Conservation (phyloP, 2,797 vertebrate genomes). For the Nannoperca australis region DNA sequence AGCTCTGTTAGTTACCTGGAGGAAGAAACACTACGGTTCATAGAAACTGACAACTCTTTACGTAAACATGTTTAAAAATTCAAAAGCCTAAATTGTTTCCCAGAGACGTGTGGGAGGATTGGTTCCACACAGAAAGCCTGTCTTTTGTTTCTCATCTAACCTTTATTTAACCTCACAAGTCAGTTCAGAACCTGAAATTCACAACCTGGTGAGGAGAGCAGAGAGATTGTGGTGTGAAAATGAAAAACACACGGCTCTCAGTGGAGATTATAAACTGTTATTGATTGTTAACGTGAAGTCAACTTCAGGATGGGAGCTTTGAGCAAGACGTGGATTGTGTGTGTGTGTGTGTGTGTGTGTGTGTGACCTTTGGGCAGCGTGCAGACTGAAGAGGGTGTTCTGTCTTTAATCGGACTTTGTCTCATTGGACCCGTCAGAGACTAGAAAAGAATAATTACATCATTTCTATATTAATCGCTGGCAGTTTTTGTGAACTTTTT, state of each 20-base stretch:
- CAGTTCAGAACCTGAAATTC: neutral
- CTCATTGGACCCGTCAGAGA: constrained; percentile 16
- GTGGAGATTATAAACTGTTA: constrained; percentile 37
- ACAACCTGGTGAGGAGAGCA: neutral
- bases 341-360: constrained; percentile 14
- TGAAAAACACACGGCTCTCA: constrained; percentile 20
- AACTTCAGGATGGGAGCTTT: constrained; percentile 23
- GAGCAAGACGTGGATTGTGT: constrained; percentile 12
- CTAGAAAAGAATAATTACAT: no score
- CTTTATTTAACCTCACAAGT: constrained; percentile 13
- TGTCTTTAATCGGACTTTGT: constrained; percentile 34
- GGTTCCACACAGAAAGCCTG: neutral
- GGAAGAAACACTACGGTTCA: constrained; percentile 7
- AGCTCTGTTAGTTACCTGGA: constrained; percentile 1
- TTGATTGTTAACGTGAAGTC: constrained; percentile 43
- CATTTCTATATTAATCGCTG: no score
- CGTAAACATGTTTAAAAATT: constrained; percentile 19
- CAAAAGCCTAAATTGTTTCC: neutral
- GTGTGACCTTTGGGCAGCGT: neutral
- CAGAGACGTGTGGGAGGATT: neutral
- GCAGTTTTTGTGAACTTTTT: no score
- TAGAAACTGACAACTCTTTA: constrained; percentile 10
- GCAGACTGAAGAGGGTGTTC: constrained; percentile 19
- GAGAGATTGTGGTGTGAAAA: neutral
- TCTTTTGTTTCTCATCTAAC: neutral